A percentile compares a stretch with the other conserved stretches of the same genome.
Evolutionary conservation across 2,113 vertebrate species (phyloP).

Genomic region (Ptilorrhoa leucosticta): DNA sequence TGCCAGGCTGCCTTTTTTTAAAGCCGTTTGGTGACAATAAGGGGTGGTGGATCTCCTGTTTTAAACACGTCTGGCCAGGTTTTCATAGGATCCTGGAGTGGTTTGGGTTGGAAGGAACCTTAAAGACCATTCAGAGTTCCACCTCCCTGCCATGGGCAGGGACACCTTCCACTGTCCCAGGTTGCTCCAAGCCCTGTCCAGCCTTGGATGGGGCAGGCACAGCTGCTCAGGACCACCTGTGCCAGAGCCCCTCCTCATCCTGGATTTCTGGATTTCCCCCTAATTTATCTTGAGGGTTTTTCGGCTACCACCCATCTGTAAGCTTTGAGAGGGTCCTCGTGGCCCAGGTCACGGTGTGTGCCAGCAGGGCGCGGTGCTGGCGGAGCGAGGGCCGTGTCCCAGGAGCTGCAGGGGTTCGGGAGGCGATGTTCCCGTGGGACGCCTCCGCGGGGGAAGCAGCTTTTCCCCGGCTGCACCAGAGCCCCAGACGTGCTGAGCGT

Average conservation of each 20-base stretch:
- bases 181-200: not conserved
- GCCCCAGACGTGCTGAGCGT: not conserved
- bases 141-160: not conserved
- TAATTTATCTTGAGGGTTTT: not conserved
- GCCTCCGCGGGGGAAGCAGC: not conserved
- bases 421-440: fast-evolving
- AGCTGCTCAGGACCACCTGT: not conserved
- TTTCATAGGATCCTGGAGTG: not conserved
- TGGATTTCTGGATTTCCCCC: not conserved
- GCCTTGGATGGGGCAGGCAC: not conserved
- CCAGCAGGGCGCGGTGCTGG: not conserved
- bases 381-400: fast-evolving
- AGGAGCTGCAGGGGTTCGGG: not conserved
- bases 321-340: not conserved
- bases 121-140: not conserved
- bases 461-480: not conserved
- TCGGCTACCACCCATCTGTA: no score
- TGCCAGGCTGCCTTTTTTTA: not conserved
- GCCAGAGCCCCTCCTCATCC: not conserved
- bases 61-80: not conserved
- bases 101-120: not conserved
- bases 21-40: not conserved
- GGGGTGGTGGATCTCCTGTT: not conserved
- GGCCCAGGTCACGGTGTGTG: not conserved
- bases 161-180: not conserved